Evolutionary conservation across 2,888 invertebrate genomes (phyloP), one percentile per base, ranked within the genome.

Genomic region (Cantharis rufa): DNA sequence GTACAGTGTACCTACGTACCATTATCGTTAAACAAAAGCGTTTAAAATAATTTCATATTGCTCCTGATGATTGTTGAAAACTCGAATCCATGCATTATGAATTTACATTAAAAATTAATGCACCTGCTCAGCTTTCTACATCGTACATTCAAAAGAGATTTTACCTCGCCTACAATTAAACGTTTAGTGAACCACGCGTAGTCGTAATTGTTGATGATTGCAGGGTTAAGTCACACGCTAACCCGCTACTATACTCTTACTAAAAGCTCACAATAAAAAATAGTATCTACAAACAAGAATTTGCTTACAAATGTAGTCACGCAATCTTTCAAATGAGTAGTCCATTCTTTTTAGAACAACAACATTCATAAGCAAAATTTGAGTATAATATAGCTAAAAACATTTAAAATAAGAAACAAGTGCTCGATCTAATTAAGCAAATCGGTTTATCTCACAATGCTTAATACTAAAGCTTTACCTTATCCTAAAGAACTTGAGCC

Each of bases 151-250:
- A 28, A 69, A 32, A 27, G 16, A 32, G 32, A 27, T 27, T 32
- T 69, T 28, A 21, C 78, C 70, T 76, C 80, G 78, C 75, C 79
- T 79, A 75, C 81, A 80, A 81, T 81, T 81, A 81, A 81, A 81
- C 80, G 80, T 80, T 81, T 81, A 80, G 80, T 77, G 80, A 80
- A 81, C 80, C 81, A 80, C 80, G 80, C 80, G 80, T 79, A 74
- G 76, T 78, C 80, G 74, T 80, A 81, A 81, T 80, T 79, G 79
- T 78, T 74, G 70, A 74, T 81, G 80, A 81, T 80, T 81, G 77
- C 70, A 69, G 78, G 75, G 66, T 73, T 75, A 28, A 61, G 27
- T 62, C 68, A 61, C 75, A 75, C 75, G 75, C 75, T 75, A 75
- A 68, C 71, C 71, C 68, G 71, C 75, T 75, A 75, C 75, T 71